Evolutionary conservation across 2,888 invertebrate genomes (phyloP), one percentile per base, ranked within the genome.

Genomic region (Sesamia inferens): DNA sequence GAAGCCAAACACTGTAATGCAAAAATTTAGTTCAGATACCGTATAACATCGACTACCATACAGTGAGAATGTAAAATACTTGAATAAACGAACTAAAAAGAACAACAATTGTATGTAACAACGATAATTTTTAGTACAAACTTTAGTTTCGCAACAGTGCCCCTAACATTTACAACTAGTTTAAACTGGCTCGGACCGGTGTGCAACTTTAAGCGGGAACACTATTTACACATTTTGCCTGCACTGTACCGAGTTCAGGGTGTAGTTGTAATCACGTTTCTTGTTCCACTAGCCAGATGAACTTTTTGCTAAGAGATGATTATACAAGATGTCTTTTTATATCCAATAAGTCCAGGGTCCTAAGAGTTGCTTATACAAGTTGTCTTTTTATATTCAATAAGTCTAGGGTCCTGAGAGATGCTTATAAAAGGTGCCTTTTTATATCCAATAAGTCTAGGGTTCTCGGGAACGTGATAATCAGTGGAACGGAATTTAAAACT

Each of bases 211-310:
- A 79, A 82, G 80, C 82, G 82, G 79, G 82, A 76, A 81, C 76
- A 78, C 87, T 85, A 86, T 88, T 88, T 86, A 88, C 88, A 88
- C 85, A 87, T 85, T 88, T 84, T 76, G 78, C 71, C 64, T 74
- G 72, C 76, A 68, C 74, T 61, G 75, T 44, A 47, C 68, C 5
- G 39, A 31, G 58, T 42, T 19, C 57, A 11, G 42, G 48, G 22
- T 39, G 59, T 79, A 83, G 76, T 83, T 81, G 77, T 85, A 85
- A 88, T 88, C 76, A 83, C 67, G 75, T 85, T 85, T 83, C 74
- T 83, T 78, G 76, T 79, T 78, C 70, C 78, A 69, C 65, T 72
- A 65, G 69, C 68, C 57, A 55, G 68, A 63, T 71, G 65, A 48
- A 74, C 70, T 78, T 81, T 78, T 74, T 74, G 54, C 48, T 48